Conservation (phyloP, 2,113 vertebrate species). For the Dicrurus megarhynchus region DNA sequence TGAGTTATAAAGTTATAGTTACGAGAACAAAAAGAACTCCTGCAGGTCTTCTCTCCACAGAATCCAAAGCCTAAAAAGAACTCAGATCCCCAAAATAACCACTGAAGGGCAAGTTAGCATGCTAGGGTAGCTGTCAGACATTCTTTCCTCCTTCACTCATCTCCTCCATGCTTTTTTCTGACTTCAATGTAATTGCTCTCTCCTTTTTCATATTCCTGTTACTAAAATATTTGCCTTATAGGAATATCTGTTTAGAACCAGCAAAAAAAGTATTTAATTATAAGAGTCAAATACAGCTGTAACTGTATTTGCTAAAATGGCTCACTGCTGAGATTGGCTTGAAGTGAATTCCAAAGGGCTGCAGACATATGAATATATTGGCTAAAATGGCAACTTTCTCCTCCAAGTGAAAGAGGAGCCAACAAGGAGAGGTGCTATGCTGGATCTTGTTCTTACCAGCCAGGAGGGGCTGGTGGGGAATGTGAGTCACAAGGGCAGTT, state of each 20-base stretch:
- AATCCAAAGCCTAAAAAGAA: background rate
- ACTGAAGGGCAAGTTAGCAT: background rate
- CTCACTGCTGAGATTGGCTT: background rate
- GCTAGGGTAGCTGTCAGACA: background rate
- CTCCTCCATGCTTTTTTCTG: background rate
- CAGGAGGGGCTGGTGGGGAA: background rate
- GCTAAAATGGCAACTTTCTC: background rate
- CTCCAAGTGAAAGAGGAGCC: background rate
- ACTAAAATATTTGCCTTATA: background rate
- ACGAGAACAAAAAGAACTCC: background rate
- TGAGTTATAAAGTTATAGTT: background rate
- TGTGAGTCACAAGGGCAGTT: background rate
- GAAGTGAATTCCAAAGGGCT: background rate
- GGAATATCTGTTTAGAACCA: background rate
- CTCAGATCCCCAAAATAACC: background rate
- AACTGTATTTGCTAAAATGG: background rate
- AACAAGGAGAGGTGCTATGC: background rate
- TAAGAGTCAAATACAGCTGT: background rate
- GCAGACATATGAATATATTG: background rate
- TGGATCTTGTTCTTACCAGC: background rate
- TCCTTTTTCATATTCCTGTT: background rate
- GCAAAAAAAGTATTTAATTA: background rate
- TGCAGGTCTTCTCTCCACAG: background rate
- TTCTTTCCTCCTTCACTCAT: background rate
- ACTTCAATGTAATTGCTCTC: background rate